Base-by-base conservation (phyloP, 2,888 invertebrate species). In the Drepanosiphum platanoidis region DNA sequence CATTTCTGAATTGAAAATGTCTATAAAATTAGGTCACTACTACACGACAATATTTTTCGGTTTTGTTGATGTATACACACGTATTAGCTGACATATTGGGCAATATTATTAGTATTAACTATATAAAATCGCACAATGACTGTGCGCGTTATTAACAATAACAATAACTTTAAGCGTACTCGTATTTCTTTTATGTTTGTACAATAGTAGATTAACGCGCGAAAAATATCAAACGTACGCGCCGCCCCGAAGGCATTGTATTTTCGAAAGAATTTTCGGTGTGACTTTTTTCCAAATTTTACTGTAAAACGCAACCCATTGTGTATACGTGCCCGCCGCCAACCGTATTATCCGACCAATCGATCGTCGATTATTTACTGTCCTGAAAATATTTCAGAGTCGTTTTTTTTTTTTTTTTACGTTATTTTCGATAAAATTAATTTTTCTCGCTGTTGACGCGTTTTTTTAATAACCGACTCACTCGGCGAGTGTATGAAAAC, bases 31-130 rank as follows among this genome's bases (percentile, higher is more conserved):
- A 22, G 72, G 72, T 72, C 72, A 72, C 42, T 46, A 46, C 8
- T 39, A 70, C 13, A 36, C n/a, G 13, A 46, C 72, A 46, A 18
- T 30, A 27, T 27, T 75, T 52, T 75, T 13, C 18, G n/a, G 52
- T 52, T 58, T 58, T 75, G n/a, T 58, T 75, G 74, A 75, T 75
- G 52, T 75, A 30, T 32, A 32, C 32, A 18, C 13, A 75, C 22
- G 13, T 52, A 52, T 32, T n/a, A n/a, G 74, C 27, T 71, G 18
- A 71, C 46, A 68, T 52, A 34, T 22, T 75, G 5, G 34, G n/a
- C 46, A 18, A 52, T 75, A 58, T 30, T 22, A 32, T n/a, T 34
- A 52, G 32, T 42, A 71, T 34, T n/a, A 68, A 34, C 18, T 34
- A n/a, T 34, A n/a, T 75, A 52, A 32, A 75, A 39, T 42, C 42